Base-by-base conservation (phyloP, 2,797 vertebrate species). In the Brachymystax lenok region DNA sequence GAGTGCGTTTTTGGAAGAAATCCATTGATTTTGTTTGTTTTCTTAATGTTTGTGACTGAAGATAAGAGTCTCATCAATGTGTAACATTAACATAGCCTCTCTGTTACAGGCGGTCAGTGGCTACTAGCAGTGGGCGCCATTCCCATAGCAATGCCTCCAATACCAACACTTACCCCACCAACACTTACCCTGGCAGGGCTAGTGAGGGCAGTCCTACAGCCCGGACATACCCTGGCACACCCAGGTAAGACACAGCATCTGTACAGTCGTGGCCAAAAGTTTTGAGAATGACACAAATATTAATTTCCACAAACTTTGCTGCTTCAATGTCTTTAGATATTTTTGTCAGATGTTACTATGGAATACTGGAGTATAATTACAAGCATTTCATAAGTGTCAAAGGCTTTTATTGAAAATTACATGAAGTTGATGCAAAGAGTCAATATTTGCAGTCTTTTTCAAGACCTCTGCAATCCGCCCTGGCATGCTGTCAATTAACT, bases 181-280 rank as follows among this genome's bases (percentile, higher is more conserved):
- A 96, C 77, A 94, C 95, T 87, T 71, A 71, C 27, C 70, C 51
- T 24, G 94, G 92, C 74, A 96, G 95, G 88, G 93, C 94, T 79
- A 93, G 92, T 28, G 97, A 99, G 92, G 92, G 95, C 91, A 96
- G 95, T 92, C 96, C 96, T 78, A 94, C 94, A 0, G 91, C 95
- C 81, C 95, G 96, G 91, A 96, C 92, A 0, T 84, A 94, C 78
- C 94, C 94, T 0, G 89, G 73, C 61, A 95, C 94, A 71, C 94
- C 94, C 52, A 94, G 94, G 94, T 93, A 74, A 84, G 77, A 77
- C 12, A 64, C 51, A 10, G 5, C 28, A 6, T 59, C 12, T 79
- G 63, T 19, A 24, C 24, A 24, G 24, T 24, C 24, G 24, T 24
- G 24, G 24, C 24, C 24, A 24, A 24, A 24, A 24, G 24, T 24